A percentile compares a stretch with the other conserved stretches of the same genome.
Conservation (phyloP, 2,888 invertebrate species). For the Aradus depressus region DNA sequence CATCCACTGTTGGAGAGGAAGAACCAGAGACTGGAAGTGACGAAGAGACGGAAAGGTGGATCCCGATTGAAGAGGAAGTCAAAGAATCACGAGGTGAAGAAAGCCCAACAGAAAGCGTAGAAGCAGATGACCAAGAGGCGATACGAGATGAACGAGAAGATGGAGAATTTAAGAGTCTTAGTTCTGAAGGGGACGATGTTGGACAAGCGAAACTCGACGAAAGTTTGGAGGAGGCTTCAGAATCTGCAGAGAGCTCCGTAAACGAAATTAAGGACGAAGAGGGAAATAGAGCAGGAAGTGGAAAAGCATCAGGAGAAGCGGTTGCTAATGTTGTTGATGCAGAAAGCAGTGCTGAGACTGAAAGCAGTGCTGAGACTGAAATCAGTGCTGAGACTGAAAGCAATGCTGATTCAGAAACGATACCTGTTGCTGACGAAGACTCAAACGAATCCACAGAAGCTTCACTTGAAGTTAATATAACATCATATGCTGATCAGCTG, state of each 20-base stretch:
- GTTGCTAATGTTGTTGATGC: not conserved
- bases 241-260: constrained; percentile 22
- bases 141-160: not conserved
- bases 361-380: not conserved
- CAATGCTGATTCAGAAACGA: too few species aligned
- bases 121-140: constrained; percentile 1
- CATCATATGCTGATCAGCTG: too few species aligned
- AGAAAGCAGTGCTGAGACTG: not conserved
- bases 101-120: constrained; percentile 37
- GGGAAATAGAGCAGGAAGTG: constrained; percentile 17
- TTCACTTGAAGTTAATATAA: too few species aligned
- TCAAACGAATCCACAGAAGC: too few species aligned
- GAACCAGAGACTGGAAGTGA: constrained; percentile 22
- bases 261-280: not conserved
- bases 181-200: not conserved
- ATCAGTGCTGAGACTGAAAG: not conserved
- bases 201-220: not conserved
- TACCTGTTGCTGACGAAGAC: too few species aligned
- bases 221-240: constrained; percentile 29
- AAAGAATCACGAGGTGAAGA: constrained; percentile 32
- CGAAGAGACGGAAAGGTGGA: constrained; percentile 14
- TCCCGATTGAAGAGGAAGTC: constrained; percentile 14
- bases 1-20: constrained; percentile 36
- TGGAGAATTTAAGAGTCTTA: not conserved
- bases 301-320: constrained; percentile 8